Evolutionary conservation across 1,140 invertebrate species (phyloP).

Genomic region (Dendrolimus kikuchii): DNA sequence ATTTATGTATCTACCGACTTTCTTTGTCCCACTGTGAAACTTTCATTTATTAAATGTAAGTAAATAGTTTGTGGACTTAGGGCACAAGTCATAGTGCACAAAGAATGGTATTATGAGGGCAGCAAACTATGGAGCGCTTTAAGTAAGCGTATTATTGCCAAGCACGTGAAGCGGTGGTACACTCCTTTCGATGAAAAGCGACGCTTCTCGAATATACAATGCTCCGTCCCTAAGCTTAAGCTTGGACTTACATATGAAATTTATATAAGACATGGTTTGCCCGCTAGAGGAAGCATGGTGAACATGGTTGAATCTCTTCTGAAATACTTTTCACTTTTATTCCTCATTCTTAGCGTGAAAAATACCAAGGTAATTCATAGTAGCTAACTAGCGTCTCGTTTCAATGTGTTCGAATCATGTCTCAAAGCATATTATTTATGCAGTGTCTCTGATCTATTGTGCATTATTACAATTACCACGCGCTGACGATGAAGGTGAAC

Average conservation of each 20-base stretch:
- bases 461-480: too few species aligned
- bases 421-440: too few species aligned
- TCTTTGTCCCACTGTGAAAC: slow-evolving; percentile 14
- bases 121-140: slow-evolving; percentile 37
- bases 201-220: slow-evolving; percentile 58
- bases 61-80: slow-evolving; percentile 50
- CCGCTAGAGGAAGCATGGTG: slow-evolving; percentile 48
- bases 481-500: too few species aligned
- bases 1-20: too few species aligned
- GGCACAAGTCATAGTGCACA: slow-evolving; percentile 35
- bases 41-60: slow-evolving; percentile 18
- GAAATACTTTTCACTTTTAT: too few species aligned
- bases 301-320: slow-evolving; percentile 28
- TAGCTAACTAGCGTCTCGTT: too few species aligned
- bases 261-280: slow-evolving; percentile 48
- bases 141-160: slow-evolving; percentile 63
- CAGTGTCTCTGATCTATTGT: too few species aligned
- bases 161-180: slow-evolving; percentile 24
- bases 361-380: too few species aligned
- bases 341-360: too few species aligned
- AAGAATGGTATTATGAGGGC: slow-evolving; percentile 58
- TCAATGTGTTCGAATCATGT: too few species aligned
- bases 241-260: slow-evolving; percentile 23
- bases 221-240: slow-evolving; percentile 33
- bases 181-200: slow-evolving; percentile 26